Percentiles rank a stretch among this genome's conserved stretches.
Evolutionary conservation across 53 echinoderm and acorn worm species (phyloP).

Genomic region (Echinarachnius parma): DNA sequence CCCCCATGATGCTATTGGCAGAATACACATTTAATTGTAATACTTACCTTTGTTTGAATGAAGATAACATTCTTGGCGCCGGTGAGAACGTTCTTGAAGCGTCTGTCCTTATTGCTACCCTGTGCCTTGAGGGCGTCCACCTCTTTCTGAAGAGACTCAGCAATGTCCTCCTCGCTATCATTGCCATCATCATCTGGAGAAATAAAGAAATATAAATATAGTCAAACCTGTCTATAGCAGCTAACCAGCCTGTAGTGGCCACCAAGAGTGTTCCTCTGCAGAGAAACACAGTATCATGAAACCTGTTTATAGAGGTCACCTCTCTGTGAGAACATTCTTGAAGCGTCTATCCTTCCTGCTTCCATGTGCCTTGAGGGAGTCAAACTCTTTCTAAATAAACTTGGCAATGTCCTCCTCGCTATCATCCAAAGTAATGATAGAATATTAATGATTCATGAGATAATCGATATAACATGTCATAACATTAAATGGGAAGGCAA

Average conservation of each 20-base stretch:
- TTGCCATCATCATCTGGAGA: not conserved
- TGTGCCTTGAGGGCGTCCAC: constrained; percentile 59
- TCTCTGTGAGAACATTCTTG: constrained; percentile 58
- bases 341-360: constrained; percentile 52
- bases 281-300: too few relatives aligned
- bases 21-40: too few relatives aligned
- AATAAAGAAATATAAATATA: too few relatives aligned
- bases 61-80: constrained; percentile 91
- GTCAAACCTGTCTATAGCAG: too few relatives aligned
- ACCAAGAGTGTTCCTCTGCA: too few relatives aligned
- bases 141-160: constrained; percentile 73
- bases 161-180: constrained; percentile 68
- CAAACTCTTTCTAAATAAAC: constrained; percentile 66
- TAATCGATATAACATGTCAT: too few relatives aligned
- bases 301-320: too few relatives aligned
- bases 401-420: constrained; percentile 77
- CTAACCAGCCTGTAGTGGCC: too few relatives aligned
- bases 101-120: constrained; percentile 34
- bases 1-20: too few relatives aligned
- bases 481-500: too few relatives aligned
- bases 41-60: constrained; percentile 71
- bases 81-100: constrained; percentile 63
- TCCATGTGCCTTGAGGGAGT: constrained; percentile 53
- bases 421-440: not conserved
- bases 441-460: too few relatives aligned